phyloP scores from a whole-genome alignment of 2,113 vertebrate genomes.

The Rhineura floridana region DNA sequence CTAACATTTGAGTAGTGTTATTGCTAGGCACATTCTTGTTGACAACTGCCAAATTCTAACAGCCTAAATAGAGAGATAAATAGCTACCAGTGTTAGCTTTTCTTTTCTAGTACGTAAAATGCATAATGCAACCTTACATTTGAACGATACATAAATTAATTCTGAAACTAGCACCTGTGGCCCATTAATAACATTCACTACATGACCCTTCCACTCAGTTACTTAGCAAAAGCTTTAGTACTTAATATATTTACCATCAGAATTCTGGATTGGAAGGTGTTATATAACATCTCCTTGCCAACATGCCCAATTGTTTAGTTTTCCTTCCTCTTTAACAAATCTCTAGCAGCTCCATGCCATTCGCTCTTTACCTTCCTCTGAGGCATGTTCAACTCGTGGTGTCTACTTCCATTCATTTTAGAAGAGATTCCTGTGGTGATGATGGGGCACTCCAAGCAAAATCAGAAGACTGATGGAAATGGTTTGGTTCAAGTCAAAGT shows the following conservation, averaged over 20 bases:
- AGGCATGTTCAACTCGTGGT: neutral
- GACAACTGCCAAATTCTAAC: neutral
- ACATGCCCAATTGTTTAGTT: neutral
- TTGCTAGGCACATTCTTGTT: neutral
- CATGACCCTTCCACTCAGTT: neutral
- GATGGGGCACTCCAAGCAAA: neutral
- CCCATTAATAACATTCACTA: neutral
- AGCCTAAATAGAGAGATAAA: neutral
- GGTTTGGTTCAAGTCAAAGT: neutral
- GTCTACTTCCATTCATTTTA: slow-evolving; percentile 34
- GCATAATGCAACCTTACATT: neutral
- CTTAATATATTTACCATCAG: neutral
- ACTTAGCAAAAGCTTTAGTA: neutral
- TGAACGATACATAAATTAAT: neutral
- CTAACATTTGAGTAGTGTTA: neutral
- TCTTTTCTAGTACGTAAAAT: neutral
- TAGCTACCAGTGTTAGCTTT: neutral
- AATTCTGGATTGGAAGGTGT: neutral
- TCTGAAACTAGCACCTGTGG: neutral
- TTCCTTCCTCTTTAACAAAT: neutral
- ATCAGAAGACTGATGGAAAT: neutral
- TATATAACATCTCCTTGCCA: neutral
- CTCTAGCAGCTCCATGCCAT: neutral
- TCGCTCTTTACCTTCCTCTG: slow-evolving; percentile 24
- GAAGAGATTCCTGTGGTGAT: neutral